phyloP scores from a whole-genome alignment of 2,888 invertebrate genomes.

The Seira sanloemensis region DNA sequence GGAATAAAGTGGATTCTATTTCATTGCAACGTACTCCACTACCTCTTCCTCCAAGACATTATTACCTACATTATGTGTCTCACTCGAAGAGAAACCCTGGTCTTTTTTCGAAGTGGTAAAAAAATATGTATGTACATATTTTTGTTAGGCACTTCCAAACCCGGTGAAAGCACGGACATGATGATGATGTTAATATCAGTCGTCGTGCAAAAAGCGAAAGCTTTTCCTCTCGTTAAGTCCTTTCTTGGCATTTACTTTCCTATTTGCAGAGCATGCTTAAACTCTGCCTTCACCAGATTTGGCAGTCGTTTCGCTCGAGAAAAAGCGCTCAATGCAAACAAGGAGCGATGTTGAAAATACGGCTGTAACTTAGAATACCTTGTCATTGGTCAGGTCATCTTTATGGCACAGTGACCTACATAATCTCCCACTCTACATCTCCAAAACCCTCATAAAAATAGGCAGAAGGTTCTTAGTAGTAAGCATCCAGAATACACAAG shows the following conservation, averaged over 20 bases:
- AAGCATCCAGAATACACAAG: not conserved
- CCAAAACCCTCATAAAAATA: not conserved
- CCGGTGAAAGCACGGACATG: too few species aligned
- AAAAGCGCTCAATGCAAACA: not conserved
- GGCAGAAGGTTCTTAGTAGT: not conserved
- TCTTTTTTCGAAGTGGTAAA: too few species aligned
- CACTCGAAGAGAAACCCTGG: too few species aligned
- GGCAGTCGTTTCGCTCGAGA: not conserved
- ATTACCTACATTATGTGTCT: too few species aligned
- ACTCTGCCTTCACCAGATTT: not conserved
- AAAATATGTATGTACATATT: too few species aligned
- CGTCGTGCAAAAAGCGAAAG: not conserved
- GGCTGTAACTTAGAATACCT: constrained; percentile 24
- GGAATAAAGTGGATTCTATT: too few species aligned
- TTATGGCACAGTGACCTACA: constrained; percentile 26
- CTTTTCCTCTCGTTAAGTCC: not conserved
- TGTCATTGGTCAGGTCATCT: constrained; percentile 49
- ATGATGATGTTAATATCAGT: not conserved
- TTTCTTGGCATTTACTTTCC: not conserved
- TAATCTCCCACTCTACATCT: not conserved
- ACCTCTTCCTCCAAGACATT: too few species aligned
- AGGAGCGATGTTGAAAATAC: not conserved
- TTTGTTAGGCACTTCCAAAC: too few species aligned
- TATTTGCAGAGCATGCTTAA: not conserved
- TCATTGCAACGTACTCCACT: too few species aligned